Evolutionary conservation across 2,113 vertebrate genomes (phyloP).

Genomic region (Ptychochromis oligacanthus): DNA sequence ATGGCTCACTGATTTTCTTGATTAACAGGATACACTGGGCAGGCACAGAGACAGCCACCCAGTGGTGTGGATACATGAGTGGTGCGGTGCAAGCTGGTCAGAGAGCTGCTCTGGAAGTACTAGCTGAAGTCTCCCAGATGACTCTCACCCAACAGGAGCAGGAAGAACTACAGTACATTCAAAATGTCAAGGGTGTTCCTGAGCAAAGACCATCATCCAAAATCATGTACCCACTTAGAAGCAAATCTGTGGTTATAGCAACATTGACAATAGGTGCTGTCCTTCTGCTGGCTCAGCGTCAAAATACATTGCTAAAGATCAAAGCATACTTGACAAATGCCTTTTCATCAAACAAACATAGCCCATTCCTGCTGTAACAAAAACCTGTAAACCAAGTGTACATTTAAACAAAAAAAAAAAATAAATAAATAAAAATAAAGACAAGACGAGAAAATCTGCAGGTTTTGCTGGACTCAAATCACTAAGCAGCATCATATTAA

Average conservation of each 20-base stretch:
- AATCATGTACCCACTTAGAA: not conserved
- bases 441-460: not conserved
- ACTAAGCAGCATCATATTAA: not conserved
- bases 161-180: slow-evolving; percentile 13
- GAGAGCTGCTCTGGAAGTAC: slow-evolving; percentile 77
- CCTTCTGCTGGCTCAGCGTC: slow-evolving; percentile 42
- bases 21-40: slow-evolving; percentile 79
- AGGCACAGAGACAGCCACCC: slow-evolving; percentile 80
- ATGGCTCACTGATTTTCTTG: not conserved
- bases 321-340: slow-evolving; percentile 1
- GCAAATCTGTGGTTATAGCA: slow-evolving; percentile 13
- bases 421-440: not conserved
- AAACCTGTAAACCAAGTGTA: not conserved
- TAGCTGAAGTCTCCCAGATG: slow-evolving; percentile 63
- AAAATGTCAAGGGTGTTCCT: not conserved
- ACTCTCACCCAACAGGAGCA: slow-evolving; percentile 65
- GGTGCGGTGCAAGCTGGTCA: slow-evolving; percentile 78
- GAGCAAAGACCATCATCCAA: not conserved
- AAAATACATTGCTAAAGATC: slow-evolving; percentile 18
- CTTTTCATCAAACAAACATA: not conserved
- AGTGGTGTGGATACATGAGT: slow-evolving; percentile 81
- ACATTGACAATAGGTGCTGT: slow-evolving; percentile 42
- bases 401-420: not conserved
- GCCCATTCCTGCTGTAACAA: not conserved
- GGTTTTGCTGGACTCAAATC: not conserved